Evolutionary conservation across 1,140 invertebrate genomes (phyloP), one percentile per base, ranked within the genome.

Genomic region (Leptestheria dahalacensis): DNA sequence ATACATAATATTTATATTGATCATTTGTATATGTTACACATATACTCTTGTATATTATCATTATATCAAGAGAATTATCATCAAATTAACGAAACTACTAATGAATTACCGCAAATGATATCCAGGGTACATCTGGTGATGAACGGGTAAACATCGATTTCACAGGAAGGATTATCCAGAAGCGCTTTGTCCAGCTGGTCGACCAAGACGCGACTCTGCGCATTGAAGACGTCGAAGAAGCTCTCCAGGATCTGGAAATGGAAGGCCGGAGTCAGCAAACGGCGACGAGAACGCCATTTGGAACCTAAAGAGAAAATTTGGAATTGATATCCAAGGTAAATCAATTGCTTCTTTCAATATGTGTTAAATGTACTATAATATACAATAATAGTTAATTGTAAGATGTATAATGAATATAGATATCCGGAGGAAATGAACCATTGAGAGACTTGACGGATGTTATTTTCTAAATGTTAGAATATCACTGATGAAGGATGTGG

Each of bases 61-160:
- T n/a, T n/a, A n/a, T n/a, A n/a, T n/a, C n/a, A n/a, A n/a, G n/a
- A 61, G 64, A 64, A 25, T 51, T n/a, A 3, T 51, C 11, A 10
- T 51, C 26, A 18, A 2, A 18, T 12, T n/a, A n/a, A n/a, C n/a
- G n/a, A n/a, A n/a, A n/a, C n/a, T n/a, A n/a, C n/a, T n/a, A n/a
- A 12, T 20, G 18, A 2, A 28, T 21, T 73, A 86, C 85, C 85
- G 69, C 86, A 89, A 60, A 92, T 88, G 65, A 89, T 85, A 64
- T 95, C 89, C 1, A 96, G 82, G 0, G 91, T 90, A 54, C 86
- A 90, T 21, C 81, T 75, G 20, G 85, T 83, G 12, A 91, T 78
- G 65, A 80, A 80, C 18, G 82, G 79, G 68, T 83, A 86, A 33
- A 92, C 78, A 68, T 91, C 80, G 65, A 86, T 83, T 18, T 75